Evolutionary conservation across 1,140 invertebrate species (phyloP).

Genomic region (Homarus americanus): DNA sequence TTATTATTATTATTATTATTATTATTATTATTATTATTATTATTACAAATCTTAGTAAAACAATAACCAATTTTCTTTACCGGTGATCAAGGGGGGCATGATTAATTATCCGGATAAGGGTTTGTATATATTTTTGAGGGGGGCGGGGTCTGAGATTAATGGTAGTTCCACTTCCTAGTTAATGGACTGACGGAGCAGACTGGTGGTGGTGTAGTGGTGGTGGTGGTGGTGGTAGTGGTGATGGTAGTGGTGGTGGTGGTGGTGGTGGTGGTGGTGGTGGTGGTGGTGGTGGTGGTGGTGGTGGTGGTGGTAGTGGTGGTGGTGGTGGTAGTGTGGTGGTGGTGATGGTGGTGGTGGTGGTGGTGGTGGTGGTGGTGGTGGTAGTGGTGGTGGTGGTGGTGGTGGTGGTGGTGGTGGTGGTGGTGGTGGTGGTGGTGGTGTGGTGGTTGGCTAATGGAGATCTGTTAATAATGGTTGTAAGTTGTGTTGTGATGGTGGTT

Average conservation of each 20-base stretch:
- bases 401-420: neutral
- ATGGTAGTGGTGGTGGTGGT: neutral
- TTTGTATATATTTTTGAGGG: neutral
- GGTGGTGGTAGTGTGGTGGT: neutral
- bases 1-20: too few relatives aligned
- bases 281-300: neutral
- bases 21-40: too few relatives aligned
- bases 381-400: neutral
- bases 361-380: neutral
- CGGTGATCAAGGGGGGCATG: neutral
- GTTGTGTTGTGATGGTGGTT: neutral
- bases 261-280: neutral
- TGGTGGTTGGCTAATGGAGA: neutral
- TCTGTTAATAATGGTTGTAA: neutral
- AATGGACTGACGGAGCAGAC: neutral
- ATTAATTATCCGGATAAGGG: neutral
- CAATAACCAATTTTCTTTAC: neutral
- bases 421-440: neutral
- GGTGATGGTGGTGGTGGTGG: neutral
- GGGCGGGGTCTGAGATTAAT: neutral
- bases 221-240: neutral
- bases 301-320: slow-evolving; percentile 1
- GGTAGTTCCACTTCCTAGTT: neutral
- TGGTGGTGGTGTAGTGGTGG: too few relatives aligned
- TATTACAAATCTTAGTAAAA: too few relatives aligned